Evolutionary conservation across 2,113 vertebrate species (phyloP), one percentile per base, ranked within the genome.

Genomic region (Nipponia nippon): DNA sequence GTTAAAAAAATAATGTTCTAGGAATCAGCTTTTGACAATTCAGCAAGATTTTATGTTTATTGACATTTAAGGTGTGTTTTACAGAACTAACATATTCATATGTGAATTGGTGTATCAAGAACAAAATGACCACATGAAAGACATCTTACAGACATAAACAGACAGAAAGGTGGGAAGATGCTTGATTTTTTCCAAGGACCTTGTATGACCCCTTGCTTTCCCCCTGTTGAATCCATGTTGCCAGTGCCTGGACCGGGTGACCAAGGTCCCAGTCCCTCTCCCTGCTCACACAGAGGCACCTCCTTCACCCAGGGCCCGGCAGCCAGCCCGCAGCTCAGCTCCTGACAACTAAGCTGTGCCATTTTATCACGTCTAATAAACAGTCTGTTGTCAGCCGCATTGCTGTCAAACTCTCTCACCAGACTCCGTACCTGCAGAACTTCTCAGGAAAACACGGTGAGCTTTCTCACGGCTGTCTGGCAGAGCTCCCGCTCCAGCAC

Each of bases 211-310:
- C 69, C 42, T 36, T 77, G 38, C 42, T 55, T 82, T 78, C 47
- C 50, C 10, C 11, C 9, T 0, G 10, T 2, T 18, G 6, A 69
- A 40, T 26, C 34, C 36, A 62, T 0, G 0, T 47, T 66, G 32
- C 38, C 47, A 11, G 9, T 63, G 27, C 56, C 66, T 53, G 30
- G 36, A 27, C n/a, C n/a, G 16, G 9, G 26, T 44, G 26, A 56
- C 47, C 19, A 42, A 26, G 10, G 10, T 23, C 47, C 23, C 42
- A n/a, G 42, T 27, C 32, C 42, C 26, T 38, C 62, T 87, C 72
- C 40, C n/a, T 46, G 34, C 36, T 73, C 42, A 16, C 32, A 25
- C 9, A 11, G 34, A 66, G 19, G 22, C 12, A 38, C 3, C 27
- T 73, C 30, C 72, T 47, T 62, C 3, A 1, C 21, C 14, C 19